Base-by-base conservation (phyloP, 2,888 invertebrate genomes). In the Himalopsyche japonica region DNA sequence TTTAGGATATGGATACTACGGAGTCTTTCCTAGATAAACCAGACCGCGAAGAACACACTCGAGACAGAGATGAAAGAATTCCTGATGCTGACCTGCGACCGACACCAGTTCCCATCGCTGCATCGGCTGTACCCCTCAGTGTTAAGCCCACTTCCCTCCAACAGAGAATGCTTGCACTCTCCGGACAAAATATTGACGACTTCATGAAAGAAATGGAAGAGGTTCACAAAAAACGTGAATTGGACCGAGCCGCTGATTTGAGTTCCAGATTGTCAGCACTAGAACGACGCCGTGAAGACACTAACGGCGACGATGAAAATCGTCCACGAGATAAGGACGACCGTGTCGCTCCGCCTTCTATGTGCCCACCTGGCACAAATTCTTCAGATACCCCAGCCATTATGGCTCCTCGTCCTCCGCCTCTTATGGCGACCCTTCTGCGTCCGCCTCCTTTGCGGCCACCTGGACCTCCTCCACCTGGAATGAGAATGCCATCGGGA, bases 201-300 rank as follows among this genome's bases (percentile, higher is more conserved):
- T 97, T 97, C 88, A 97, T 97, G 96, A 96, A 97, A 89, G 97
- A 97, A 92, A 97, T 96, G 96, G 97, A 97, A 90, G 96, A 95
- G 86, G 96, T 96, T 0, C 96, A 96, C 87, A 95, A 94, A 88
- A 96, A 96, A 89, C 93, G 95, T 86, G 96, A 95, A 88, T 91
- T 93, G n/a, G 95, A 95, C 88, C 91, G 94, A 87, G 93, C 93
- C 0, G 93, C 93, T 24, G 94, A 94, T 88, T 91, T 94, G 79
- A 93, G 90, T 88, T 93, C 93, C 0, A 91, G 94, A 89, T 91
- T 90, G 27, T 89, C 90, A 0, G 87, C 90, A 78, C 87, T 90
- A 8, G 89, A 90, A 34, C 87, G 88, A 7, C 89, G 82, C n/a
- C 8, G 49, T 8, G 76, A 82, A 0, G 83, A 84, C 24, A 78